phyloP scores from a whole-genome alignment of 2,888 invertebrate species.

The Itoplectis maculator region DNA sequence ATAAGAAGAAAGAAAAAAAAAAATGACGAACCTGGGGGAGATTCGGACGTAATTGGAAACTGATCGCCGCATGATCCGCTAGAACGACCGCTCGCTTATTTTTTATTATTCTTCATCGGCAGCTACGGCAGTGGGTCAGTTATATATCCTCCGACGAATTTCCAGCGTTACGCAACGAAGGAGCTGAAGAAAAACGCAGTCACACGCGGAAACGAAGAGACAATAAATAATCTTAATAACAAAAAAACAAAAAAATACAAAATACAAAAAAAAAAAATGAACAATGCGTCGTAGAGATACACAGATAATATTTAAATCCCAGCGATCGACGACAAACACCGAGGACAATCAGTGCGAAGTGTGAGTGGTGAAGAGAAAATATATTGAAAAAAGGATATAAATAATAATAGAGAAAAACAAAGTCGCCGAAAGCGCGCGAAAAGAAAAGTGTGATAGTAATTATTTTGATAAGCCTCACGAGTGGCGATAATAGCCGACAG shows the following conservation, averaged over 20 bases:
- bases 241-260: neutral
- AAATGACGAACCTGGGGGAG: constrained; percentile 5
- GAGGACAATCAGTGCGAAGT: constrained; percentile 64
- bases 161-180: too few species aligned
- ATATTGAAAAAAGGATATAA: too few species aligned
- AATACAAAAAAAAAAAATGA: constrained; percentile 7
- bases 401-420: constrained; percentile 31
- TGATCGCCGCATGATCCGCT: constrained; percentile 73
- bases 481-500: neutral
- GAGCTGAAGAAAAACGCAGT: too few species aligned
- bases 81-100: constrained; percentile 80
- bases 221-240: constrained; percentile 56
- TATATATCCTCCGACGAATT: constrained; percentile 42
- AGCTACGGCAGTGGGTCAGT: constrained; percentile 63
- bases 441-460: neutral
- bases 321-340: constrained; percentile 24
- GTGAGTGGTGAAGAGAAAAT: constrained; percentile 16
- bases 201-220: too few species aligned
- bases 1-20: neutral
- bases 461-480: constrained; percentile 55
- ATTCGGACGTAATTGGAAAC: constrained; percentile 51
- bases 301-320: constrained; percentile 36
- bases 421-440: constrained; percentile 15
- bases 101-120: constrained; percentile 81
- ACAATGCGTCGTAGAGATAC: constrained; percentile 20